Percentiles rank a stretch among this genome's conserved stretches.
Conservation (phyloP, 37 sponge, comb jelly and placozoan species). For the Chondrosia reniformis region DNA sequence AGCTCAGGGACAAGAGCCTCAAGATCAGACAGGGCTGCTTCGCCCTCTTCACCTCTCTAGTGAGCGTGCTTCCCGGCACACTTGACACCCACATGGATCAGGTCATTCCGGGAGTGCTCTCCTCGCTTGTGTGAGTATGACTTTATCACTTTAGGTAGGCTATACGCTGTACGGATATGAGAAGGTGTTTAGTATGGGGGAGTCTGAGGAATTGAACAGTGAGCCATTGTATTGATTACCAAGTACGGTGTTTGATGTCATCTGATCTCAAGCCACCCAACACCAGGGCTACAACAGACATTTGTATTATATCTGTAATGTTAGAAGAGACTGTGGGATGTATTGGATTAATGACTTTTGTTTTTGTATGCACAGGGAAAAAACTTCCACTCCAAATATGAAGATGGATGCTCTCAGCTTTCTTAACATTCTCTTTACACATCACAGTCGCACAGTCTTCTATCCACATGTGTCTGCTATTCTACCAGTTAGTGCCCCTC, state of each 20-base stretch:
- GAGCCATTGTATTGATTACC: neutral
- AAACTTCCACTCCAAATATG: slow-evolving; percentile 86
- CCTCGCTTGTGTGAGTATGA: slow-evolving; percentile 50
- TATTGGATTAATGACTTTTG: too few relatives aligned
- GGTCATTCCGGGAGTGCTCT: slow-evolving; percentile 84
- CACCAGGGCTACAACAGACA: too few relatives aligned
- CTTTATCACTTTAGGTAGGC: neutral
- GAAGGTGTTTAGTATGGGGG: too few relatives aligned
- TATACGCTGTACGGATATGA: neutral
- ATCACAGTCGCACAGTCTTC: slow-evolving; percentile 74
- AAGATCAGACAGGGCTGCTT: slow-evolving; percentile 95
- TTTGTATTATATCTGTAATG: too few relatives aligned
- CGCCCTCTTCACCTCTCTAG: slow-evolving; percentile 78
- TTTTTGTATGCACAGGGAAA: slow-evolving; percentile 46
- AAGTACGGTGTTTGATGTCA: neutral
- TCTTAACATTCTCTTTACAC: slow-evolving; percentile 73
- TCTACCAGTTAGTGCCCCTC: slow-evolving; percentile 58
- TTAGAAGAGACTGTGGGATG: too few relatives aligned
- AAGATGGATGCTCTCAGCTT: slow-evolving; percentile 95
- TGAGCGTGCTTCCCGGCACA: slow-evolving; percentile 83
- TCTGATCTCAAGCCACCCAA: too few relatives aligned
- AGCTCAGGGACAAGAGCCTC: slow-evolving; percentile 87
- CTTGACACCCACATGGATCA: slow-evolving; percentile 74
- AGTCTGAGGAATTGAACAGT: too few relatives aligned
- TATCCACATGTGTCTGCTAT: slow-evolving; percentile 72